These are phyloP conservation scores for Chionoecetes opilio DNA, from an alignment of 1,140 invertebrate species.

Conservation along the genomic window DNA sequence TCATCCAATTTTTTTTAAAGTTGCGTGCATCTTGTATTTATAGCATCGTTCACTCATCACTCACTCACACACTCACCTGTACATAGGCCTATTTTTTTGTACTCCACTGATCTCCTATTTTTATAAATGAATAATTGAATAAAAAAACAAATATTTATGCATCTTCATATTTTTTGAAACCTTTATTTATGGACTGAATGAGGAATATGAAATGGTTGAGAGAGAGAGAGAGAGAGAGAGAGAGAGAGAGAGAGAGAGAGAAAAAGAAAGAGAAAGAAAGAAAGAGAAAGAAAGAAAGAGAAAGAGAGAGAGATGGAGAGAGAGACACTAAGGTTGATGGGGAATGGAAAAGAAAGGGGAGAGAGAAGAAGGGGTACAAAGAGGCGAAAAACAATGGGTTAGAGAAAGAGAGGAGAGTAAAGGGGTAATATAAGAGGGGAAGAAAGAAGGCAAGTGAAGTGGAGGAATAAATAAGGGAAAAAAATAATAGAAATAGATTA, in stretches of 20 bases:
- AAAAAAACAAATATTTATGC: background rate
- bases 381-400: too few species aligned
- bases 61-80: slow-evolving; percentile 21
- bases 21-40: background rate
- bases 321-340: too few species aligned
- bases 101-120: background rate
- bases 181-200: background rate
- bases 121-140: slow-evolving; percentile 16
- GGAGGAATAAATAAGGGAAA: background rate
- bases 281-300: background rate
- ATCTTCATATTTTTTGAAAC: background rate
- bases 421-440: background rate
- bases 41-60: background rate
- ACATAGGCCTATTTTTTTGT: background rate
- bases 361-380: too few species aligned
- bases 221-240: background rate
- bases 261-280: background rate
- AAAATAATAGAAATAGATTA: too few species aligned
- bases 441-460: background rate
- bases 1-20: too few species aligned
- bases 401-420: background rate
- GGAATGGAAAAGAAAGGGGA: too few species aligned
- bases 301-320: background rate
- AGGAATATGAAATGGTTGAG: background rate
- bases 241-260: background rate